phyloP scores from a whole-genome alignment of 2,888 invertebrate genomes.

The Drepanosiphum platanoidis region DNA sequence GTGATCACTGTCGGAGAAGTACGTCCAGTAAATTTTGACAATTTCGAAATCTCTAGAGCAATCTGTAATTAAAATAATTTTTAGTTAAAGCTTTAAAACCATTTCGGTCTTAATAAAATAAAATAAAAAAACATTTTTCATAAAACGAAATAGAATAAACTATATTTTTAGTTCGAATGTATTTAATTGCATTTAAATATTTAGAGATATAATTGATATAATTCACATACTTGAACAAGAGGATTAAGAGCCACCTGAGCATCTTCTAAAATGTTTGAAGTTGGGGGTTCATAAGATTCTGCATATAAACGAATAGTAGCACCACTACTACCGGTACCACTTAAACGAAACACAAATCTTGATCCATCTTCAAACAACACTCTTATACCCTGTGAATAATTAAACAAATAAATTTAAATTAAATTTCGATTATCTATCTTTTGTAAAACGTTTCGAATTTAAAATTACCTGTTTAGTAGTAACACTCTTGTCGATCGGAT shows the following conservation, averaged over 20 bases:
- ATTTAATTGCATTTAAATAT: neutral
- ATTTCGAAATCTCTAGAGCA: constrained; percentile 83
- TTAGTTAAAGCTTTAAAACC: neutral
- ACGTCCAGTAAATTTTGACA: constrained; percentile 87
- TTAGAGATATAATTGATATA: neutral
- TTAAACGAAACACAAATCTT: constrained; percentile 90
- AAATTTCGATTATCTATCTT: neutral
- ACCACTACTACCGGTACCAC: constrained; percentile 97
- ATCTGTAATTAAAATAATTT: constrained; percentile 69
- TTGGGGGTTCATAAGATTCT: constrained; percentile 87
- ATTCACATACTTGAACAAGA: constrained; percentile 72
- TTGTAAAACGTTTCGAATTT: neutral
- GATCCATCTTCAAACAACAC: constrained; percentile 95
- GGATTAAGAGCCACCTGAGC: constrained; percentile 79
- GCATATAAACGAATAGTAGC: constrained; percentile 97
- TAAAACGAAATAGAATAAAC: neutral
- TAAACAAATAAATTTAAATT: neutral
- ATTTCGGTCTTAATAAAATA: too few relatives aligned
- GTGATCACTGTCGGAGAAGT: constrained; percentile 96
- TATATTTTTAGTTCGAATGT: neutral
- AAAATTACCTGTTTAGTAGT: constrained; percentile 83
- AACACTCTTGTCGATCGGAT: constrained; percentile 92
- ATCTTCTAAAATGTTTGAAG: constrained; percentile 72
- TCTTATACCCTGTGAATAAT: constrained; percentile 79
- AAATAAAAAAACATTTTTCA: too few relatives aligned